Percentiles rank a stretch among this genome's conserved stretches.
These are phyloP conservation scores for Monochamus alternatus DNA, from an alignment of 2,888 invertebrate genomes.

Conservation along the genomic window DNA sequence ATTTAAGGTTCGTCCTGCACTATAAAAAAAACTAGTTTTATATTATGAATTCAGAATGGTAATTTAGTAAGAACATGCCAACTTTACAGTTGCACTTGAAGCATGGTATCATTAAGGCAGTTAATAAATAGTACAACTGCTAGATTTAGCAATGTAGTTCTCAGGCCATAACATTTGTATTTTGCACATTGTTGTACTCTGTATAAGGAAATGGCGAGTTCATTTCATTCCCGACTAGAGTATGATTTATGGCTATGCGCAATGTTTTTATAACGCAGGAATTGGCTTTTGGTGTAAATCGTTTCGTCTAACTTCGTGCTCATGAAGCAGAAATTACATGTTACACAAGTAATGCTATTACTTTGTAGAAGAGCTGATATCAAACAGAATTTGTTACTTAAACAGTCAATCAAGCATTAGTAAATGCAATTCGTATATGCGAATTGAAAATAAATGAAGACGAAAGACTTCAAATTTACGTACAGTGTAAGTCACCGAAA, in stretches of 20 bases:
- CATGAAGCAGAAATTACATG: neutral
- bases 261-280: slow-evolving; percentile 17
- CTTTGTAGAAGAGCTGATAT: neutral
- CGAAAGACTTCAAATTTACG: too few species aligned
- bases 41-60: too few species aligned
- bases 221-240: slow-evolving; percentile 10
- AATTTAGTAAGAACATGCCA: too few species aligned
- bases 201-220: slow-evolving; percentile 21
- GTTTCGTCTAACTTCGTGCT: neutral
- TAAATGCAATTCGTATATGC: too few species aligned
- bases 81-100: neutral
- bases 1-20: too few species aligned
- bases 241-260: slow-evolving; percentile 10
- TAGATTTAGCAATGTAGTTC: slow-evolving; percentile 9
- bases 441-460: too few species aligned
- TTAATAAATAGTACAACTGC: neutral
- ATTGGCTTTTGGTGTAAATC: neutral
- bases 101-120: neutral
- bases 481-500: too few species aligned
- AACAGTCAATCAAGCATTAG: neutral
- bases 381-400: neutral
- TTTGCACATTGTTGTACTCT: slow-evolving; percentile 20
- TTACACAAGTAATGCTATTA: neutral
- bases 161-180: slow-evolving; percentile 1
- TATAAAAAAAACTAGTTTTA: too few species aligned